A percentile compares a stretch with the other conserved stretches of the same genome.
phyloP scores from a whole-genome alignment of 2,113 vertebrate genomes.

The Mobula hypostoma region DNA sequence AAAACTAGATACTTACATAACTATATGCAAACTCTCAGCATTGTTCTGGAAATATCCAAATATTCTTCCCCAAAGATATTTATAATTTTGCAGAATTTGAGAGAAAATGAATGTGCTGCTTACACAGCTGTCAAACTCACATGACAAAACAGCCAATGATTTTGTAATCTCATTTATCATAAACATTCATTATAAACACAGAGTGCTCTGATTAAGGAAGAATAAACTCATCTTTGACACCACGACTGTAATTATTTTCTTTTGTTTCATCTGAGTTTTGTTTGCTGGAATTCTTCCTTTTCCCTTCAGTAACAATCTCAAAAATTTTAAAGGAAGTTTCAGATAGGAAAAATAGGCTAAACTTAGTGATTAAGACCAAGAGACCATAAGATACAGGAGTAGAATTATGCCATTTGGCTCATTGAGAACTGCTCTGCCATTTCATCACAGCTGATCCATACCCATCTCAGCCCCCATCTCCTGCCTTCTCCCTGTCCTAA shows the following conservation, averaged over 20 bases:
- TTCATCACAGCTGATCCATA: no score
- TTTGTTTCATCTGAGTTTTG: background rate
- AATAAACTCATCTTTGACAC: background rate
- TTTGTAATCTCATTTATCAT: background rate
- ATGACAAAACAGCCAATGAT: constrained; percentile 1
- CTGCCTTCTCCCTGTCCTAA: no score
- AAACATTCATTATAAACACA: background rate
- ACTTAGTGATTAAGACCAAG: no score
- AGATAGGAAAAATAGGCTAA: background rate
- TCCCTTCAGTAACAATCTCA: background rate
- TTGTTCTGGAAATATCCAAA: background rate
- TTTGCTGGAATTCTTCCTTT: background rate
- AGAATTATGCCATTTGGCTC: no score
- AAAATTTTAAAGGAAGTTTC: background rate
- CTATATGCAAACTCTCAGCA: background rate
- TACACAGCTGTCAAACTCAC: background rate
- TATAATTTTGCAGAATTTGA: background rate
- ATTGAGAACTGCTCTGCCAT: no score
- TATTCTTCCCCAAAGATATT: background rate
- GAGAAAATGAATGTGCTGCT: background rate
- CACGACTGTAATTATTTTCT: background rate
- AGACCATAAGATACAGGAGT: no score
- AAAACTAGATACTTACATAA: background rate
- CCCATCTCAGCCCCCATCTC: no score
- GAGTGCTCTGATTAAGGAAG: background rate